Conservation (phyloP, 2,113 vertebrate species). For the Hippocampus guttulatus region DNA sequence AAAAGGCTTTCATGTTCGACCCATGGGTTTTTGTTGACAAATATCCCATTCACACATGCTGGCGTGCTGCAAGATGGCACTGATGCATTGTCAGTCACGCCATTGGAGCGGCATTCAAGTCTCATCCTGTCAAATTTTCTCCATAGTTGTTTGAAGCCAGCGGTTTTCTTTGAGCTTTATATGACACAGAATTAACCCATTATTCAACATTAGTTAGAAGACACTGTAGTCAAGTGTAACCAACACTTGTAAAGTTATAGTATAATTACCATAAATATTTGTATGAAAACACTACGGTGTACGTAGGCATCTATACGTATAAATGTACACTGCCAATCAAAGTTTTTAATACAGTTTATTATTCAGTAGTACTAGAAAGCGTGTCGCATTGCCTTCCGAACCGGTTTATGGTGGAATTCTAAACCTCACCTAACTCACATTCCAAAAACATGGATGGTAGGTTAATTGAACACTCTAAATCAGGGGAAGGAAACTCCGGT, state of each 20-base stretch:
- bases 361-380: too few relatives aligned
- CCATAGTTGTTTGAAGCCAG: background rate
- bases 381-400: too few relatives aligned
- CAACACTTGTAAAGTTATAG: background rate
- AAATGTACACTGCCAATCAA: background rate
- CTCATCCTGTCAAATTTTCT: background rate
- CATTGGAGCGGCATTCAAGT: background rate
- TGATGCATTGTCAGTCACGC: background rate
- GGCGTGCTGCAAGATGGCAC: background rate
- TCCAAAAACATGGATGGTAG: too few relatives aligned
- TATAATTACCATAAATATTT: background rate
- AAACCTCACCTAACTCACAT: too few relatives aligned
- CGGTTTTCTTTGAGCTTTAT: background rate
- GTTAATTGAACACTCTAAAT: too few relatives aligned
- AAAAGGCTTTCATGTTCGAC: slow-evolving; percentile 44
- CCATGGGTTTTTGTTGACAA: slow-evolving; percentile 38
- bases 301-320: background rate
- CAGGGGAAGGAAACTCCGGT: too few relatives aligned
- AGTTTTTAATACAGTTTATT: too few relatives aligned
- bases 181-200: background rate
- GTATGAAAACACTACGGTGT: background rate
- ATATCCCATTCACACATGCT: slow-evolving; percentile 46
- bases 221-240: background rate
- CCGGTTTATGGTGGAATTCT: too few relatives aligned
- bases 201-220: background rate